Base-by-base conservation (phyloP, 2,888 invertebrate species). In the Drosophila longiperda region DNA sequence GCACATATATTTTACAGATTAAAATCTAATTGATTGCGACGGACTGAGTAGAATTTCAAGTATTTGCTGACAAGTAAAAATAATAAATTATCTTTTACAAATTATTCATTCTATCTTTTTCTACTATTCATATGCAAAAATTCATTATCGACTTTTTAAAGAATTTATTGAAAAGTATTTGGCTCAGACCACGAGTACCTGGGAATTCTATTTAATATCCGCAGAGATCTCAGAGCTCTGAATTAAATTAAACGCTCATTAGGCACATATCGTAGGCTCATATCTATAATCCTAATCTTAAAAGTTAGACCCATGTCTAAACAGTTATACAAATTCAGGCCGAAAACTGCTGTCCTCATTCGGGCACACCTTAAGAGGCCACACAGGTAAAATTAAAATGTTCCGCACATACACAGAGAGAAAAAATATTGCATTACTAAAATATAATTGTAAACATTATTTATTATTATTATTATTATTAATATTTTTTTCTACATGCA, bases 351-450 rank as follows among this genome's bases (percentile, higher is more conserved):
- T 73, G 69, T 70, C 57, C 32, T 20, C 54, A 54, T 40, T 49
- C 17, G 26, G 26, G 9, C 36, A 32, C 62, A 38, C 36, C 55
- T 45, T 33, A 32, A 66, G 45, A 26, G 75, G 62, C 36, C 58
- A 36, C 60, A 48, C 60, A 73, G 73, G 73, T 66, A 73, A 50
- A 29, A 34, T 38, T 29, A 34, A 60, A 64, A 42, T 62, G 33
- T 23, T 42, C 38, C 38, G 26, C 69, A 53, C 7, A 53, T 15
- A 20, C 53, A 53, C 53, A 11, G 33, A 34, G 15, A 29, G 12
- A 57, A 54, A 58, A 57, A 32, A 36, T 15, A 45, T 45, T 8
- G 2, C 15, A 15, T 8, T 8, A 2, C 15, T 0, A 4, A 23
- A 15, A 15, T 15, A 8, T 1, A 23, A 45, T 45, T 20, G 45